These are phyloP conservation scores for Labia minor DNA, from an alignment of 2,888 invertebrate genomes.

Conservation along the genomic window DNA sequence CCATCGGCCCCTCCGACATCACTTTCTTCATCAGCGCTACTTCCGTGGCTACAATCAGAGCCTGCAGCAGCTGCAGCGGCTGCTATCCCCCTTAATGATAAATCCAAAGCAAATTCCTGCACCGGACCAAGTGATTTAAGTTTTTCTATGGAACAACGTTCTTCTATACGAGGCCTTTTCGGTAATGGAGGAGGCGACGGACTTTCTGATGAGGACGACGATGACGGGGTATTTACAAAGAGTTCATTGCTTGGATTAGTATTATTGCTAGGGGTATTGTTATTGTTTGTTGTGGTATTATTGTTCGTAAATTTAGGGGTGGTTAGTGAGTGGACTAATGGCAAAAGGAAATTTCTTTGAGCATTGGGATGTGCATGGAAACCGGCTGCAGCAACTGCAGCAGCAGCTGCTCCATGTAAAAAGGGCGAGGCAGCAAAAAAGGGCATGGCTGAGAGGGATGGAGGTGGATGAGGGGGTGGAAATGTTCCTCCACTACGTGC, in stretches of 20 bases:
- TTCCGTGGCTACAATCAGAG: slow-evolving; percentile 33
- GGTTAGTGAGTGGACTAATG: slow-evolving; percentile 18
- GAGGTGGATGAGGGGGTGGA: neutral
- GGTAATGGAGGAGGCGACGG: neutral
- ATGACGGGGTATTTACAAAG: slow-evolving; percentile 15
- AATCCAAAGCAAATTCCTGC: slow-evolving; percentile 70
- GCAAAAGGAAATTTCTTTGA: slow-evolving; percentile 19
- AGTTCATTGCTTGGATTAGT: neutral
- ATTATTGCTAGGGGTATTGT: neutral
- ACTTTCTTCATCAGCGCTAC: slow-evolving; percentile 37
- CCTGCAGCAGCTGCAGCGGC: slow-evolving; percentile 37
- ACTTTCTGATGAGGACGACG: slow-evolving; percentile 18
- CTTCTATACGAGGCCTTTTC: neutral
- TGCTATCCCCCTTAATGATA: slow-evolving; percentile 58
- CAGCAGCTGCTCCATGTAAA: slow-evolving; percentile 19
- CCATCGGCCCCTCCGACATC: slow-evolving; percentile 34
- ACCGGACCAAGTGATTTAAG: slow-evolving; percentile 36
- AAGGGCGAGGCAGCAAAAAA: slow-evolving; percentile 44
- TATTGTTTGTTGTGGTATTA: neutral
- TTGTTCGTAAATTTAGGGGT: neutral
- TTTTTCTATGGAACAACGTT: slow-evolving; percentile 32
- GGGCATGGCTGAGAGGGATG: slow-evolving; percentile 30
- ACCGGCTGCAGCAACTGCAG: slow-evolving; percentile 14
- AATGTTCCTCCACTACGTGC: neutral
- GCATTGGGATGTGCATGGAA: neutral